These are phyloP conservation scores for Hyperoodon ampullatus DNA, from an alignment of 2,113 vertebrate species.

Conservation along the genomic window DNA sequence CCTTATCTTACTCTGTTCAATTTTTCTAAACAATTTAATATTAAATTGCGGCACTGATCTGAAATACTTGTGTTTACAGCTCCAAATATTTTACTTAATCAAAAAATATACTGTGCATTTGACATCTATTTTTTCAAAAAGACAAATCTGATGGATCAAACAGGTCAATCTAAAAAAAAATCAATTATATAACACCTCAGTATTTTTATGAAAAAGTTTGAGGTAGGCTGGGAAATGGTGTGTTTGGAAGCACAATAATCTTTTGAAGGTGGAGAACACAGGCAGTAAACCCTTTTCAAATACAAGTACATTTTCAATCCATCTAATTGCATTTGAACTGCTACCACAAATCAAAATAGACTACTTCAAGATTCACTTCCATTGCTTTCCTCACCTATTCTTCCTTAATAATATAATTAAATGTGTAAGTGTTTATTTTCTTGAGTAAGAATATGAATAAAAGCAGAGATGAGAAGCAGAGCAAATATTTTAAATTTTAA, in stretches of 20 bases:
- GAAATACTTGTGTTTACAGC: neutral
- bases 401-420: neutral
- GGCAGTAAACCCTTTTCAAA: neutral
- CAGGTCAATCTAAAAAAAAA: neutral
- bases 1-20: neutral
- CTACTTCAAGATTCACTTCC: neutral
- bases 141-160: neutral
- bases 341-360: neutral
- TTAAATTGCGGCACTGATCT: neutral
- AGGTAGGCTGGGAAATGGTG: neutral
- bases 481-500: neutral
- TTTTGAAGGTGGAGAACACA: no score
- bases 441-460: neutral
- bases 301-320: neutral
- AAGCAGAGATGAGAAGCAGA: neutral
- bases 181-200: neutral
- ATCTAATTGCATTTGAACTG: neutral
- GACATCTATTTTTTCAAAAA: neutral
- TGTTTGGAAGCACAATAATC: neutral
- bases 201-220: neutral
- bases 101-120: neutral
- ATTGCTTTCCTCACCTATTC: neutral
- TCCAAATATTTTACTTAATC: neutral
- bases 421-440: neutral
- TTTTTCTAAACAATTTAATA: neutral